Evolutionary conservation across 1,140 invertebrate species (phyloP), one percentile per base, ranked within the genome.

Genomic region (Choristoneura fumiferana): DNA sequence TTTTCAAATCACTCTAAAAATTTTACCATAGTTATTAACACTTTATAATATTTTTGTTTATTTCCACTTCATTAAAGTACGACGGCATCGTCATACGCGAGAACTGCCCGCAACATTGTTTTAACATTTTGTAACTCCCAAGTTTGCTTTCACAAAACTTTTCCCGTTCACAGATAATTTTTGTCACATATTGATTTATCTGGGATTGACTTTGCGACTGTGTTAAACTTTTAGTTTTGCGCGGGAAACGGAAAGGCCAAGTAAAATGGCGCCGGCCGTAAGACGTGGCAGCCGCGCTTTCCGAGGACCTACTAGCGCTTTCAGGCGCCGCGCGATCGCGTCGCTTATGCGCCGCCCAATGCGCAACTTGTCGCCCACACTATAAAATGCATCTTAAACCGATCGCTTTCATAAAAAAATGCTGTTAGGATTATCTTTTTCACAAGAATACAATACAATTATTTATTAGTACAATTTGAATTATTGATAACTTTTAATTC

Each of bases 321-420:
- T 55, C 22, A 39, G 49, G 40, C 57, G 37, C 43, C 54, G 43
- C 14, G 52, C 33, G 40, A 57, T 22, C 58, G 58, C 49, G 58
- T 61, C 60, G 65, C 68, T 67, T 57, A 68, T 77, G 77, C 77
- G 77, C 74, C 62, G 63, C 59, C 5, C 60, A 67, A 76, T 80
- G 77, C 77, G 77, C 77, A 49, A 49, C 29, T 18, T 49, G 43
- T 49, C 43, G 43, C 43, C 43, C 18, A 49, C 43, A 33, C 43
- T 49, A 22, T 49, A 6, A 0, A 29, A 49, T 29, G 43, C 43
- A 49, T 17, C 29, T 17, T 49, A 33, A 49, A 49, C 43, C 29
- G 43, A 22, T 15, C 1, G 22, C 10, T 49, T 49, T 49, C 43
- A 49, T 49, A 22, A 49, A 49, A n/a, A 49, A 22, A 49, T 49